Base-by-base conservation (phyloP, 2,113 vertebrate genomes). In the Maccullochella peelii region DNA sequence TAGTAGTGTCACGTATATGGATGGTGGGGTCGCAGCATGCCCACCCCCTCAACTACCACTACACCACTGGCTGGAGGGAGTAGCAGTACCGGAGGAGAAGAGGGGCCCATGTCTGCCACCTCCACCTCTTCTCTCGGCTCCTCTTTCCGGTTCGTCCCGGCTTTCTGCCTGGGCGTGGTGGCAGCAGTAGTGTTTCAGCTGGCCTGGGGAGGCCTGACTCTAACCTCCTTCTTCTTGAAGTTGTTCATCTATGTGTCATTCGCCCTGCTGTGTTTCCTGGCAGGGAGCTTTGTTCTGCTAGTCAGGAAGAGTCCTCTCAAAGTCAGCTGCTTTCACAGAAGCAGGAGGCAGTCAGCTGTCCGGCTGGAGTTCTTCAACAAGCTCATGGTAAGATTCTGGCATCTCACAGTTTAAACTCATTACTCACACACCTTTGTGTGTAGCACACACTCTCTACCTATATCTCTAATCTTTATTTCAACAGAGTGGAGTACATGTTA, bases 171-270 rank as follows among this genome's bases (percentile, higher is more conserved):
- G 88, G 94, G 93, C 76, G 91, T 95, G 89, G 93, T 89, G 80
- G 94, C 93, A 44, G 95, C 94, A 23, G 85, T 95, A 73, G 91
- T 89, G 55, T 92, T 95, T 27, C 95, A 96, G 89, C 91, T 95
- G 78, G 90, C 91, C 50, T 95, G 92, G 85, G 95, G 95, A 76
- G 95, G 94, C 68, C 85, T 95, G 80, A 94, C 88, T 27, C 89
- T 96, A 72, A 95, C 95, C 73, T 95, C 95, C 42, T 93, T 96
- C 83, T 93, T 96, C 86, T 82, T 96, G 44, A 95, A 95, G 91
- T 91, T 96, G 11, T 95, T 96, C 84, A 85, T 96, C 83, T 96
- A 96, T 63, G 88, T 95, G 40, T 95, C 95, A 2, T 96, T 96
- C 86, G 94, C 94, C 23, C 80, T 96, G 38, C 75, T 96, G 59